Evolutionary conservation across 2,888 invertebrate genomes (phyloP).

Genomic region (Seira ritae): DNA sequence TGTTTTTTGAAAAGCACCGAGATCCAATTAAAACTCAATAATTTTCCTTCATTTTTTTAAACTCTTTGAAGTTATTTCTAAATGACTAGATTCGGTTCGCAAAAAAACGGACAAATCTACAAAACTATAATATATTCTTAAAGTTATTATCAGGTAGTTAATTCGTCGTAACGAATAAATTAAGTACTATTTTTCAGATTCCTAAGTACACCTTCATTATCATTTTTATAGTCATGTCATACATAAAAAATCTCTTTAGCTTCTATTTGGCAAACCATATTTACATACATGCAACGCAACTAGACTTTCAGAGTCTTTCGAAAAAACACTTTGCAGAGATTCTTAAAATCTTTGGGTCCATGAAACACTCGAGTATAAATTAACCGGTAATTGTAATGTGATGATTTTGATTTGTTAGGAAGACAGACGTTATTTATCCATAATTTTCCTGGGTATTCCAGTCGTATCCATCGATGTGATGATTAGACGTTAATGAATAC

Average conservation of each 20-base stretch:
- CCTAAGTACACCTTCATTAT: neutral
- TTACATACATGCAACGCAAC: too few relatives aligned
- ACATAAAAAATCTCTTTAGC: too few relatives aligned
- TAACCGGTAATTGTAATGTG: neutral
- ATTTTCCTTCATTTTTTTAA: neutral
- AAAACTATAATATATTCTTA: neutral
- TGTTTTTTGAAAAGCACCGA: constrained; percentile 35
- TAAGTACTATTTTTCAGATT: neutral
- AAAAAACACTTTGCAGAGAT: too few relatives aligned
- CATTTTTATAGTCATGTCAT: too few relatives aligned
- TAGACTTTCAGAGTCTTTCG: too few relatives aligned
- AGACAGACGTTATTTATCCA: constrained; percentile 17
- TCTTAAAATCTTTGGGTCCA: neutral
- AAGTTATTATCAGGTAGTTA: neutral
- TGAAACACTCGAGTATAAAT: neutral
- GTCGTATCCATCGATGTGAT: constrained; percentile 13
- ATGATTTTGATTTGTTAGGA: neutral
- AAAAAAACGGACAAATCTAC: neutral
- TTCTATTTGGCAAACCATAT: too few relatives aligned
- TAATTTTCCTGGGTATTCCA: constrained; percentile 7
- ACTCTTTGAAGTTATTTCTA: neutral
- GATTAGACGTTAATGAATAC: neutral
- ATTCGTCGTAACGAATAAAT: neutral
- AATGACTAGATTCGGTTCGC: constrained; percentile 6
- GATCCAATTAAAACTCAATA: constrained; percentile 36